Evolutionary conservation across 2,797 vertebrate genomes (phyloP), one percentile per base, ranked within the genome.

Genomic region (Eutrigla gurnardus): DNA sequence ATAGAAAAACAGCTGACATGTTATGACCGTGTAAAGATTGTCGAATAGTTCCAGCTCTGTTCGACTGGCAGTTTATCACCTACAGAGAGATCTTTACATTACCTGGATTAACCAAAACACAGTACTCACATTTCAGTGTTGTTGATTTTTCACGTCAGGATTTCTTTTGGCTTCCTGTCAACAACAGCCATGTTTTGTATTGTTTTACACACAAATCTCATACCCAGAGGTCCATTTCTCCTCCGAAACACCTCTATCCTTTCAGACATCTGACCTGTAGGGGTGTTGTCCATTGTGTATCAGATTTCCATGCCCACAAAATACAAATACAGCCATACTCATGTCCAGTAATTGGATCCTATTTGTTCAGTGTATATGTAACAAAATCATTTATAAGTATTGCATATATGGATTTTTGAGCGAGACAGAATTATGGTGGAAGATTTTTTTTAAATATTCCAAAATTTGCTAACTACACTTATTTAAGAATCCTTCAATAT

Each of bases 151-250:
- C 7, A 18, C 3, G 47, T 15, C 14, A 14, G 15, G 47, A 32
- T 43, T 8, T 35, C 10, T 17, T 66, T 60, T 18, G 60, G n/a
- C 32, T 54, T 53, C 15, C 36, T 15, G 17, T 37, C 36, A 69
- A 43, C 43, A 58, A n/a, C 43, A 6, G 46, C 18, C 43, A 50
- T 17, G 65, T 43, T 57, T 63, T 32, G 25, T 46, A 12, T 46
- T 39, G 32, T 53, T 67, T 52, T n/a, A 46, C 33, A 9, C 45
- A 68, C 40, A 40, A 49, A 36, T 64, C 6, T 53, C 14, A 50
- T 8, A 69, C 37, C 42, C 43, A 37, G 50, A 2, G 32, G 12
- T 49, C 17, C 13, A 13, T 64, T 64, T 36, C 40, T 43, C 47
- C 40, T 57, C 4, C 2, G 3, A 57, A 50, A 61, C 33, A 39